phyloP scores from a whole-genome alignment of 2,113 vertebrate species.

The Muscicapa adusta region DNA sequence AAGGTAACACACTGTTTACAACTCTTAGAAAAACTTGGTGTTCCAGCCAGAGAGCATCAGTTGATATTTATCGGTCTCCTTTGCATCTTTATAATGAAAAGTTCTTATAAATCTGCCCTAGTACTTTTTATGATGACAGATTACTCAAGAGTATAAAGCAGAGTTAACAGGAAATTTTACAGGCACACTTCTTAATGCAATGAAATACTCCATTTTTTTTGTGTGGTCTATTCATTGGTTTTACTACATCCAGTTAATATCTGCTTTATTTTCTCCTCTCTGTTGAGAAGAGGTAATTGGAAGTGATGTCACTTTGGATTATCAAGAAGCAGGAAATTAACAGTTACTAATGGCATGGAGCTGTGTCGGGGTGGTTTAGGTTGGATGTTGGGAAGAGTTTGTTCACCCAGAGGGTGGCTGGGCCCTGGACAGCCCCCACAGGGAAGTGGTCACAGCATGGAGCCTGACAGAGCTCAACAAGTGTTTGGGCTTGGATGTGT shows the following conservation, averaged over 20 bases:
- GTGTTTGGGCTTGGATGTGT: background rate
- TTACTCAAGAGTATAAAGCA: background rate
- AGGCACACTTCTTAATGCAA: background rate
- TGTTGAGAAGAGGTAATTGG: background rate
- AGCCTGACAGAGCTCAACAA: background rate
- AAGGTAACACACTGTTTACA: background rate
- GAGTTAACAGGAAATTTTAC: background rate
- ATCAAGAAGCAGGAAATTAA: background rate
- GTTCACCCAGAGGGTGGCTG: fast-evolving
- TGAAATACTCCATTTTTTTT: background rate
- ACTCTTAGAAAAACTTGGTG: background rate
- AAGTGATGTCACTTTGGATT: background rate
- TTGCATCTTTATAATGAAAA: background rate
- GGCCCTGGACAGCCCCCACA: background rate
- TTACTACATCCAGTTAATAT: background rate
- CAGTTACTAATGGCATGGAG: background rate
- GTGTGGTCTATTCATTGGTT: background rate
- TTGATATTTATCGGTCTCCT: background rate
- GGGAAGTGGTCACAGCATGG: background rate
- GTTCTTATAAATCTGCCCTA: background rate
- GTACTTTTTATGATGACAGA: background rate
- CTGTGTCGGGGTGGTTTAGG: background rate
- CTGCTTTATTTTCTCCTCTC: background rate
- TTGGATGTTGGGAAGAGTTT: background rate
- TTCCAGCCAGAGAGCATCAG: background rate